Evolutionary conservation across 2,113 vertebrate genomes (phyloP), one percentile per base, ranked within the genome.

Genomic region (Phalacrocorax aristotelis): DNA sequence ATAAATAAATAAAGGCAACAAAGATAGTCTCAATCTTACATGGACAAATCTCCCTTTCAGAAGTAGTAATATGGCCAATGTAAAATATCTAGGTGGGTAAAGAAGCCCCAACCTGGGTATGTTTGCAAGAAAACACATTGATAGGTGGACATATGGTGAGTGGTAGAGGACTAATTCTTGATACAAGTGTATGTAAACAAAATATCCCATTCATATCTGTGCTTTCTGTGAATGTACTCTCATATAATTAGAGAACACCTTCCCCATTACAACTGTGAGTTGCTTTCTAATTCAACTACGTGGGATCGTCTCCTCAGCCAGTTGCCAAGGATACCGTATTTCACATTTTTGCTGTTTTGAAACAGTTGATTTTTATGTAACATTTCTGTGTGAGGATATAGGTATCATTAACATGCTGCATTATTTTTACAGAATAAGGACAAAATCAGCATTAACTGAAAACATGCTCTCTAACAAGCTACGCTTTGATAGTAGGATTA

Each of bases 361-460:
- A 94, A 80, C n/a, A 52, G 74, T 87, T 93, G 80, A 79, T 42
- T 85, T 94, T 96, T 94, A 94, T 77, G 54, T 95, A 94, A 93
- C 57, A 13, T 62, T 85, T 76, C 49, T 77, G 49, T 83, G 19
- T 42, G 52, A 71, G n/a, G 32, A 14, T 36, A 32, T 51, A 93
- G 38, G 36, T 87, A 15, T 80, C 83, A 87, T 60, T 78, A 92
- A 61, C 32, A 13, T 70, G 40, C 23, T 75, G 78, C 26, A 55
- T 93, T 98, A 70, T 95, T 96, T 98, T 97, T 82, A 97, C 97
- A 99, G 98, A 96, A 94, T 99, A 96, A 98, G 92, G 95, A 99
- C 99, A 34, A 98, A 95, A 61, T 98, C 98, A 87, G 96, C 98
- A 62, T 97, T 99, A 96, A 99, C 98, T 27, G 98, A 99, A 98